These are phyloP conservation scores for Cheirogaleus medius DNA, from an alignment of 2,113 vertebrate genomes.

Conservation along the genomic window DNA sequence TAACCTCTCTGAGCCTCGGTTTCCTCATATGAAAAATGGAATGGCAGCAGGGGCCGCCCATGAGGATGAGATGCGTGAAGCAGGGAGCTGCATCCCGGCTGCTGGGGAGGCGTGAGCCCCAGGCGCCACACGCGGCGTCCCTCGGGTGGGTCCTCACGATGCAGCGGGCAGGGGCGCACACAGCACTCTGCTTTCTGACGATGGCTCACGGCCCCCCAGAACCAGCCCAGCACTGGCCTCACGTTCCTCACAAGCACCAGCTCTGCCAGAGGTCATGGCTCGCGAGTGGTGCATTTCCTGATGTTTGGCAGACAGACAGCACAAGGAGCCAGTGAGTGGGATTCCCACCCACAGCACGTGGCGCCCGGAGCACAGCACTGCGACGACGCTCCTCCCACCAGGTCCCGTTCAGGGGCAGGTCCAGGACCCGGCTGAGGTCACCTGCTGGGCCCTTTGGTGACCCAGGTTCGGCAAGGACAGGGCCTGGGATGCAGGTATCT, in stretches of 20 bases:
- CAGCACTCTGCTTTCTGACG: background rate
- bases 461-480: background rate
- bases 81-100: too few species aligned
- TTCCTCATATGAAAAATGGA: background rate
- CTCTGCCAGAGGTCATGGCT: rapidly evolving
- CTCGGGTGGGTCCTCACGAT: background rate
- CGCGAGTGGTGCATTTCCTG: background rate
- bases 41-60: background rate
- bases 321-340: background rate
- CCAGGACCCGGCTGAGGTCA: background rate
- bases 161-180: background rate
- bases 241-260: background rate
- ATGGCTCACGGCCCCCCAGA: rapidly evolving
- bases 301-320: background rate
- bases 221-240: background rate
- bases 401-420: background rate
- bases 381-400: background rate
- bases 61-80: background rate
- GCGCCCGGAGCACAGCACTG: background rate
- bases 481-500: background rate
- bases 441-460: background rate
- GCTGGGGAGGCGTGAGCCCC: background rate
- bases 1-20: background rate
- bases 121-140: too few species aligned
- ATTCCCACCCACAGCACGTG: rapidly evolving